Conservation (phyloP, 2,888 invertebrate species). For the Eurois occulta region DNA sequence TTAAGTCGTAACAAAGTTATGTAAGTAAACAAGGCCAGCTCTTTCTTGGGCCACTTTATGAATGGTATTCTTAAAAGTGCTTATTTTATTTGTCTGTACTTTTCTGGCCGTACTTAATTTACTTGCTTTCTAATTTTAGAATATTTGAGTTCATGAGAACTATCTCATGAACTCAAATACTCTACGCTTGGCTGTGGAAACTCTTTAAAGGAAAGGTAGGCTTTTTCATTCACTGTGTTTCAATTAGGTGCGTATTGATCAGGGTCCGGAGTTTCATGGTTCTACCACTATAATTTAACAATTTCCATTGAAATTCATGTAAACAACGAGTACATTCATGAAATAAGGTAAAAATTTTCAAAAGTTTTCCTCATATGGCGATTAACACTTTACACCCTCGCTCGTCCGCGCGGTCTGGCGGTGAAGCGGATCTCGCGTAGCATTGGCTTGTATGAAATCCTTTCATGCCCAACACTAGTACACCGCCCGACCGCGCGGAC, state of each 20-base stretch:
- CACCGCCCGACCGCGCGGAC: no score
- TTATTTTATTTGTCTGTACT: background rate
- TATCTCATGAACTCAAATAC: no score
- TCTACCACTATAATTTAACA: no score
- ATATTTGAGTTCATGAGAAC: background rate
- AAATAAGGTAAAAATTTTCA: background rate
- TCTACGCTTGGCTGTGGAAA: background rate
- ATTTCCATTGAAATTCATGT: background rate
- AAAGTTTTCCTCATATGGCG: background rate
- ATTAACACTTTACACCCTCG: no score
- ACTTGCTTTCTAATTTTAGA: background rate
- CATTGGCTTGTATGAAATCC: background rate
- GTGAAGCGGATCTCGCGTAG: background rate
- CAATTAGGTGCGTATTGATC: background rate
- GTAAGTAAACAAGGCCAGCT: background rate
- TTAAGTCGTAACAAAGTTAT: conserved; percentile 24
- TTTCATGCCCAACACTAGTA: no score
- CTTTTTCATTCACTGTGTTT: no score
- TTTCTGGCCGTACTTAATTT: background rate
- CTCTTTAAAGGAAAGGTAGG: background rate
- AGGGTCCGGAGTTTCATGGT: no score
- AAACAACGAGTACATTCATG: background rate
- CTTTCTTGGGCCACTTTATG: conserved; percentile 19
- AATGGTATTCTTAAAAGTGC: conserved; percentile 2
- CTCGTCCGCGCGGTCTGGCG: background rate